Conservation (phyloP, 2,888 invertebrate genomes). For the Pyrgus malvae region DNA sequence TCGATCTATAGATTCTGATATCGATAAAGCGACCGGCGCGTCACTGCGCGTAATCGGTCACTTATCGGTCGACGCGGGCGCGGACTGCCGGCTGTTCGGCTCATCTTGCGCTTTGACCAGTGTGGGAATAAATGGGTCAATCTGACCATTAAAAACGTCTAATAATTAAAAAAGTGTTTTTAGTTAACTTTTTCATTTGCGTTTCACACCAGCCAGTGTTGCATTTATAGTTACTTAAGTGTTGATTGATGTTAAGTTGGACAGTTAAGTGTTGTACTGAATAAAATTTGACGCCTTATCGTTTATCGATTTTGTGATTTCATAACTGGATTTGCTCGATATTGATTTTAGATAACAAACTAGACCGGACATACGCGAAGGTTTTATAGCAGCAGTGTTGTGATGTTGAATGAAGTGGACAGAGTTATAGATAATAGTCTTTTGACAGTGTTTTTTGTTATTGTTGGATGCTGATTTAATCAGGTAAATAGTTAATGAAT, state of each 20-base stretch:
- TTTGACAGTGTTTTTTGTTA: not conserved
- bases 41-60: constrained; percentile 59
- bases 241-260: too few relatives aligned
- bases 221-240: too few relatives aligned
- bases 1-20: constrained; percentile 23
- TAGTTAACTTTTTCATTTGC: too few relatives aligned
- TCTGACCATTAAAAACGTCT: too few relatives aligned
- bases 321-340: constrained; percentile 10
- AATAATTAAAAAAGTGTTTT: too few relatives aligned
- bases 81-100: constrained; percentile 10
- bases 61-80: constrained; percentile 51
- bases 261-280: too few relatives aligned
- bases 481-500: not conserved
- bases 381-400: not conserved
- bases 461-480: not conserved
- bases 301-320: constrained; percentile 10
- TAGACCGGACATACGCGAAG: not conserved
- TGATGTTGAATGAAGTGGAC: not conserved
- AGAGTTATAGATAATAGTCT: too few relatives aligned
- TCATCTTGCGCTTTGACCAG: constrained; percentile 2
- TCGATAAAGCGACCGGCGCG: constrained; percentile 47
- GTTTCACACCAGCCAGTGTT: not conserved
- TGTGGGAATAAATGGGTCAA: not conserved
- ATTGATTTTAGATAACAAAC: constrained; percentile 21
- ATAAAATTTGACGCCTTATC: not conserved